Conservation (phyloP, 2,888 invertebrate species). For the Dicranocentrus wangi region DNA sequence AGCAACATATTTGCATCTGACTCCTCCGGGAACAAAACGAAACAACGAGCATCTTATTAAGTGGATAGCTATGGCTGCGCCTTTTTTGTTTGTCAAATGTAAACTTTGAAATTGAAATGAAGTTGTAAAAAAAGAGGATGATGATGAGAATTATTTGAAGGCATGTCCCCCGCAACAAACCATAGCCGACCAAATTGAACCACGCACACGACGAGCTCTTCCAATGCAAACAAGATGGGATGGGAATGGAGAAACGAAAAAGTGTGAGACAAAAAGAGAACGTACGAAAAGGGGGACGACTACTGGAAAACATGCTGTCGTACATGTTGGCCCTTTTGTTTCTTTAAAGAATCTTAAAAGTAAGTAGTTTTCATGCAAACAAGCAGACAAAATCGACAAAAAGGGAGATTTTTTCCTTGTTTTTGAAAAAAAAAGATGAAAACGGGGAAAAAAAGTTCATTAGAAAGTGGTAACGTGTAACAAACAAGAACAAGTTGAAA, state of each 20-base stretch:
- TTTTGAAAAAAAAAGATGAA: too few species aligned
- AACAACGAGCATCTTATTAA: not conserved
- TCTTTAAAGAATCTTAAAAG: too few species aligned
- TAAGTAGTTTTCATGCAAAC: too few species aligned
- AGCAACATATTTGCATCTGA: not conserved
- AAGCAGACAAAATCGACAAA: too few species aligned
- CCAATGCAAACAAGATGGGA: not conserved
- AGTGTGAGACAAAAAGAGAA: not conserved
- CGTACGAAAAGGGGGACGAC: not conserved
- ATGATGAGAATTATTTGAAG: slow-evolving; percentile 1
- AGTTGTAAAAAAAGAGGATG: not conserved
- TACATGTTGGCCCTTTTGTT: too few species aligned
- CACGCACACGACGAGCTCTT: not conserved
- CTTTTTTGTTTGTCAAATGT: slow-evolving; percentile 6
- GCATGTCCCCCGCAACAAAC: not conserved
- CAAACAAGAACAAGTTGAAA: too few species aligned
- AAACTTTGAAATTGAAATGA: slow-evolving; percentile 17
- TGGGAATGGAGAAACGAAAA: not conserved
- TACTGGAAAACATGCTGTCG: too few species aligned
- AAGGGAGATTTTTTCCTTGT: too few species aligned
- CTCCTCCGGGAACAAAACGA: not conserved
- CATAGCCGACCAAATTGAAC: not conserved
- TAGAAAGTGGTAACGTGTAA: too few species aligned
- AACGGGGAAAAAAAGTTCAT: too few species aligned
- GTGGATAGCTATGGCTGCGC: not conserved